phyloP scores from a whole-genome alignment of 1,140 invertebrate genomes.

The Linepithema humile region DNA sequence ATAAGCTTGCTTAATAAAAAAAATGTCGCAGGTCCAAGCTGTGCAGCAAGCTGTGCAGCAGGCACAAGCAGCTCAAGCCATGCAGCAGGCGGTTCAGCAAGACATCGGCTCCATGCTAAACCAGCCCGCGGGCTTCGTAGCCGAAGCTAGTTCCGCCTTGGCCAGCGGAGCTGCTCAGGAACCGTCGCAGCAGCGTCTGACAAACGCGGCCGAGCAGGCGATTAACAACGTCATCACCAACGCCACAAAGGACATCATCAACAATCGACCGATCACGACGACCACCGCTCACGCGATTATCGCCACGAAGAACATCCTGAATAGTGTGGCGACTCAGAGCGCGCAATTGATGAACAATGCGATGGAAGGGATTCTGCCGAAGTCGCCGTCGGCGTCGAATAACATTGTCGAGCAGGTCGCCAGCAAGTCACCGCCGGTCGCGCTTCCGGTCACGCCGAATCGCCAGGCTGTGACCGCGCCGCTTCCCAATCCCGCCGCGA shows the following conservation, averaged over 20 bases:
- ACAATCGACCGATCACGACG: slow-evolving; percentile 80
- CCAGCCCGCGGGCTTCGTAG: slow-evolving; percentile 81
- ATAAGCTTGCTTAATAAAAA: neutral
- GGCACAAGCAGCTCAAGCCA: slow-evolving; percentile 82
- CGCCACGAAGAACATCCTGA: slow-evolving; percentile 83
- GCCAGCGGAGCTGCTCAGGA: slow-evolving; percentile 81
- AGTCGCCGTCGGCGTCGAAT: slow-evolving; percentile 77
- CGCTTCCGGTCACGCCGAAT: slow-evolving; percentile 72
- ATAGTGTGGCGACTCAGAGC: slow-evolving; percentile 82
- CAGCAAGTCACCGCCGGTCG: slow-evolving; percentile 76
- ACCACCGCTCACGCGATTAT: slow-evolving; percentile 83
- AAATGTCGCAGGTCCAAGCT: slow-evolving; percentile 81
- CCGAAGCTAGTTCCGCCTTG: slow-evolving; percentile 81
- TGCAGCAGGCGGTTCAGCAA: slow-evolving; percentile 83
- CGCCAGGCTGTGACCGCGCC: slow-evolving; percentile 73
- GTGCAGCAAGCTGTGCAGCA: slow-evolving; percentile 87
- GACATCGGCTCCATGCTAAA: slow-evolving; percentile 82
- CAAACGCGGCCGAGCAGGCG: slow-evolving; percentile 81
- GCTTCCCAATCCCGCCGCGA: slow-evolving; percentile 71
- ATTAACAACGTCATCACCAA: slow-evolving; percentile 82
- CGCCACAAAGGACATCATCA: slow-evolving; percentile 82
- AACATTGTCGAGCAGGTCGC: slow-evolving; percentile 81
- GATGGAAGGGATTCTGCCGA: slow-evolving; percentile 82
- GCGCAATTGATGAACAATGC: slow-evolving; percentile 82
- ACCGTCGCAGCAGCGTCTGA: slow-evolving; percentile 80